Evolutionary conservation across 1,140 invertebrate species (phyloP).

Genomic region (Liolophura sinensis): DNA sequence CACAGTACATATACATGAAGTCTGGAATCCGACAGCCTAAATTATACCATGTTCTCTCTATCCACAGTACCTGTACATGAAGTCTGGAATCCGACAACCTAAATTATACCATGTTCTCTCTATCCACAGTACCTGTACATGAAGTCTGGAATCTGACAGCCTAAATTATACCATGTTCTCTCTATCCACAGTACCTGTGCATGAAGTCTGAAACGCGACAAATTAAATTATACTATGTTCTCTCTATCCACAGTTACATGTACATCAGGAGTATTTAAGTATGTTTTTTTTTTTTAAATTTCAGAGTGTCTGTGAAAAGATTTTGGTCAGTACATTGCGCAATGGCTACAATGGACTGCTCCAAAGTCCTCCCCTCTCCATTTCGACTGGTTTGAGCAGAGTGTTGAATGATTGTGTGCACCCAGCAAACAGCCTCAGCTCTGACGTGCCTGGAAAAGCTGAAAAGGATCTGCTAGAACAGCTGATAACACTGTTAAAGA

Average conservation of each 20-base stretch:
- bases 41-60: too few relatives aligned
- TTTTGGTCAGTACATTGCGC: constrained; percentile 18
- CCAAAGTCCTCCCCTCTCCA: constrained; percentile 20
- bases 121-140: too few relatives aligned
- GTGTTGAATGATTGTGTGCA: constrained; percentile 28
- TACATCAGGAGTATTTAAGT: neutral
- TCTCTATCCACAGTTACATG: neutral
- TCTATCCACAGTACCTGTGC: too few relatives aligned
- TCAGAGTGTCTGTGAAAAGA: constrained; percentile 32
- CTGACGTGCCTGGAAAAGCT: constrained; percentile 1
- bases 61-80: too few relatives aligned
- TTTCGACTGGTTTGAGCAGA: constrained; percentile 15
- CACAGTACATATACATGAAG: too few relatives aligned
- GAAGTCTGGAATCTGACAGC: too few relatives aligned
- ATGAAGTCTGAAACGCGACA: neutral
- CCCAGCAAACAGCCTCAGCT: constrained; percentile 18
- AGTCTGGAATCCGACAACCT: too few relatives aligned
- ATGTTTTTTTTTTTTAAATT: constrained; percentile 13
- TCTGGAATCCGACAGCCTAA: too few relatives aligned
- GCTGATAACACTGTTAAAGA: too few relatives aligned
- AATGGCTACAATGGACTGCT: constrained; percentile 25
- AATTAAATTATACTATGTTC: neutral
- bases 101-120: too few relatives aligned
- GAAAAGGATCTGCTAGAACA: too few relatives aligned
- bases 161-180: too few relatives aligned